A percentile compares a stretch with the other conserved stretches of the same genome.
Conservation (phyloP, 2,888 invertebrate species). For the Drosophila leonis region DNA sequence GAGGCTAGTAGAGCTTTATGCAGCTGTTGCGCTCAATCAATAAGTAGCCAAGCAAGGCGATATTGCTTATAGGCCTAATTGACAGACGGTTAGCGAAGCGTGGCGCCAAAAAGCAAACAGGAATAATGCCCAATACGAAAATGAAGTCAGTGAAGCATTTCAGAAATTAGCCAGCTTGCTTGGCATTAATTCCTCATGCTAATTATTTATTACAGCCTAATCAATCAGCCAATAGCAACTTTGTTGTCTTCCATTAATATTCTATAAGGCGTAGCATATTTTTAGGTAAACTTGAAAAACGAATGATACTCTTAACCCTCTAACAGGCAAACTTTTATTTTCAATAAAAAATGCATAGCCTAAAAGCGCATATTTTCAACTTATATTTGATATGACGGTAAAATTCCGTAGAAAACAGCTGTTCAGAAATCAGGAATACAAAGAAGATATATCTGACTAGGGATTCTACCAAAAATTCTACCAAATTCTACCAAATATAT, state of each 20-base stretch:
- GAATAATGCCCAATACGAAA: conserved; percentile 14
- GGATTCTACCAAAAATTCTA: too few species aligned
- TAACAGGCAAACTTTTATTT: too few species aligned
- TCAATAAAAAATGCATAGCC: too few species aligned
- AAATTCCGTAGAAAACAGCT: too few species aligned
- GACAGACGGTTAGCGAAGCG: conserved; percentile 29
- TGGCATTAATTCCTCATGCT: conserved; percentile 35
- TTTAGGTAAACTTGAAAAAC: not conserved
- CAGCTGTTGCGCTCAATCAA: conserved; percentile 41
- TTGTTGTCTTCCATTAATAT: conserved; percentile 6
- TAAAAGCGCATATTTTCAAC: too few species aligned
- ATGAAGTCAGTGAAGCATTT: conserved; percentile 33
- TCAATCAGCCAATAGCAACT: conserved; percentile 27
- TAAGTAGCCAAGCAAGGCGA: conserved; percentile 13
- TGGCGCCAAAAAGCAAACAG: conserved; percentile 30
- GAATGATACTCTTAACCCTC: too few species aligned
- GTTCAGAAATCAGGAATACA: too few species aligned
- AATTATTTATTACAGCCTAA: conserved; percentile 49
- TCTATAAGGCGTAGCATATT: conserved; percentile 3
- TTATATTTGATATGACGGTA: too few species aligned
- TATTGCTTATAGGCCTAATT: conserved; percentile 34
- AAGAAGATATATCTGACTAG: too few species aligned
- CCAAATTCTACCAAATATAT: too few species aligned
- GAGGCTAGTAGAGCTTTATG: conserved; percentile 2
- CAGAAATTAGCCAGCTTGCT: conserved; percentile 33